Percentiles rank a stretch among this genome's conserved stretches.
Evolutionary conservation across 2,888 invertebrate genomes (phyloP).

Genomic region (Protophormia terraenovae): DNA sequence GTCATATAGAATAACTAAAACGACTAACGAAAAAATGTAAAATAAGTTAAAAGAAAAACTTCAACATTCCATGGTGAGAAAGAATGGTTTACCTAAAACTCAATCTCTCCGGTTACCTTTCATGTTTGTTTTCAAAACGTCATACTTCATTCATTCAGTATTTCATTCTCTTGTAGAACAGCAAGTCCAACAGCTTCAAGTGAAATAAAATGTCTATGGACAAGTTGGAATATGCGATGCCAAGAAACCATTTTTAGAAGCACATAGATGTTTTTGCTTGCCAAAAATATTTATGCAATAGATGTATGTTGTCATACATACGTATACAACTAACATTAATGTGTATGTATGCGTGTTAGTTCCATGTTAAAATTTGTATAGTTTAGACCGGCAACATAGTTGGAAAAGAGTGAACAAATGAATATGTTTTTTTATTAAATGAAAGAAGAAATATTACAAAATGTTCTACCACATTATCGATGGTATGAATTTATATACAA

Average conservation of each 20-base stretch:
- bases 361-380: neutral
- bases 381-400: neutral
- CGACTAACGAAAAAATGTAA: neutral
- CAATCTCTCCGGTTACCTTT: constrained; percentile 41
- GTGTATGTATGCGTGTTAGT: neutral
- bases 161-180: constrained; percentile 16
- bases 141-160: constrained; percentile 23
- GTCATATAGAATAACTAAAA: neutral
- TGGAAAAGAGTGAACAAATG: constrained; percentile 1
- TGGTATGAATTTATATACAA: too few relatives aligned
- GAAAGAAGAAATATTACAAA: too few relatives aligned
- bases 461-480: too few relatives aligned
- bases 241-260: too few relatives aligned
- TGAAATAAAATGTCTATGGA: constrained; percentile 30
- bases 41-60: neutral
- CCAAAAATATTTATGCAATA: constrained; percentile 33
- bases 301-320: neutral
- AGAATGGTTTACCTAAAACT: constrained; percentile 53
- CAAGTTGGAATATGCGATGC: constrained; percentile 1
- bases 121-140: constrained; percentile 28
- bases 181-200: constrained; percentile 29
- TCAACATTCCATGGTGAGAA: constrained; percentile 9
- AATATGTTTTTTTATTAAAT: neutral
- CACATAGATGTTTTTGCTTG: constrained; percentile 28
- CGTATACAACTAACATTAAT: neutral